A percentile compares a stretch with the other conserved stretches of the same genome.
phyloP scores from a whole-genome alignment of 2,113 vertebrate genomes.

The Pantherophis guttatus region DNA sequence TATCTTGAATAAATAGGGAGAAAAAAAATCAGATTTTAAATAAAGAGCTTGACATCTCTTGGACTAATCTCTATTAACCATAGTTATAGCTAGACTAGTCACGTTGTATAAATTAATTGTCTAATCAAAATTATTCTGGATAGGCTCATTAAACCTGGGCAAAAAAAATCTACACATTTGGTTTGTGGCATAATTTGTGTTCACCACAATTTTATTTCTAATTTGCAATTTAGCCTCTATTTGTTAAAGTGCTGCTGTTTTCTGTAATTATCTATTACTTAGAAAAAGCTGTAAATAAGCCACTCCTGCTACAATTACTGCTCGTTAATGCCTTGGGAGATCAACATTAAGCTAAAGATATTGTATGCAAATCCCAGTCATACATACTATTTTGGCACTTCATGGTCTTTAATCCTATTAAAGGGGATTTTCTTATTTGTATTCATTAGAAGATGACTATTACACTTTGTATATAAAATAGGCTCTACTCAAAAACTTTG shows the following conservation, averaged over 20 bases:
- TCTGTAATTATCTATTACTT: constrained; percentile 16
- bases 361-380: neutral
- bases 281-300: constrained; percentile 14
- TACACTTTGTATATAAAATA: constrained; percentile 31
- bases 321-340: constrained; percentile 29
- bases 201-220: constrained; percentile 9
- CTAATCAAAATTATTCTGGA: neutral
- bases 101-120: neutral
- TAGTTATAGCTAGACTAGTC: neutral
- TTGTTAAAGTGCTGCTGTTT: neutral
- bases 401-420: constrained; percentile 43
- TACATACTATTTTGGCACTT: constrained; percentile 20
- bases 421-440: constrained; percentile 46
- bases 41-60: neutral
- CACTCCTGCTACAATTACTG: constrained; percentile 14
- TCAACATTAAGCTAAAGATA: constrained; percentile 16
- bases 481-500: constrained; percentile 46
- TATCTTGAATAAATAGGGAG: neutral
- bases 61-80: neutral
- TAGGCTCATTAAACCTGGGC: neutral
- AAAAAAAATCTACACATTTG: neutral
- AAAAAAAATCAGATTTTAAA: neutral
- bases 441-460: constrained; percentile 50
- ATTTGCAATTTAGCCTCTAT: constrained; percentile 4
- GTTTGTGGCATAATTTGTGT: neutral